Evolutionary conservation across 2,888 invertebrate genomes (phyloP), one percentile per base, ranked within the genome.

Genomic region (Leucophenga maculata): DNA sequence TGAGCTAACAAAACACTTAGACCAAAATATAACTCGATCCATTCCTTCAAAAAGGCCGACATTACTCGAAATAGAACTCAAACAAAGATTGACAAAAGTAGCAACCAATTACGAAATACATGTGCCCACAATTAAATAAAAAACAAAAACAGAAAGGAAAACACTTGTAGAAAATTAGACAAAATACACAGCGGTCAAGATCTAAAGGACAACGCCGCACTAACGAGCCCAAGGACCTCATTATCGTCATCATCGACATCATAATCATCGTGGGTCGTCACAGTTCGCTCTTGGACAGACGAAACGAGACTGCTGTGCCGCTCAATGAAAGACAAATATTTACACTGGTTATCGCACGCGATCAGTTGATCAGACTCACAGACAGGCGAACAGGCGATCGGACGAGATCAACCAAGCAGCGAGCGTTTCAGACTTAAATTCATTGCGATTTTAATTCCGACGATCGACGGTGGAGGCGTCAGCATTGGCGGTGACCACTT

Each of bases 301-400:
- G 26, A 48, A 39, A 50, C n/a, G 50, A 18, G 50, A 16, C 14
- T 50, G 50, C 3, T 50, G 14, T 13, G 6, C 13, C 11, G 50
- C 50, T 50, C 50, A 50, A 50, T 50, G 70, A 77, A 81, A 79
- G 74, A 81, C 83, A 81, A 81, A 81, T 82, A 80, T 80, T 80
- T 79, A 81, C 83, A 73, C 77, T 81, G 81, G 77, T 81, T 81
- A 81, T 81, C 83, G 79, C 67, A 64, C 62, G 62, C 62, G 62
- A 64, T 64, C 62, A 32, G 22, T 22, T 64, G 62, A 46, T 64
- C 46, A 44, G 50, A n/a, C 13, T 50, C 16, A 18, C 50, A 82
- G 80, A 72, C 79, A 75, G 50, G 13, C 32, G 8, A 8, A 32
- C 32, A 32, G 3, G 32, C 32, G 32, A 32, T 32, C 32, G 8